Evolutionary conservation across 2,113 vertebrate species (phyloP).

Genomic region (Echinops telfairi): DNA sequence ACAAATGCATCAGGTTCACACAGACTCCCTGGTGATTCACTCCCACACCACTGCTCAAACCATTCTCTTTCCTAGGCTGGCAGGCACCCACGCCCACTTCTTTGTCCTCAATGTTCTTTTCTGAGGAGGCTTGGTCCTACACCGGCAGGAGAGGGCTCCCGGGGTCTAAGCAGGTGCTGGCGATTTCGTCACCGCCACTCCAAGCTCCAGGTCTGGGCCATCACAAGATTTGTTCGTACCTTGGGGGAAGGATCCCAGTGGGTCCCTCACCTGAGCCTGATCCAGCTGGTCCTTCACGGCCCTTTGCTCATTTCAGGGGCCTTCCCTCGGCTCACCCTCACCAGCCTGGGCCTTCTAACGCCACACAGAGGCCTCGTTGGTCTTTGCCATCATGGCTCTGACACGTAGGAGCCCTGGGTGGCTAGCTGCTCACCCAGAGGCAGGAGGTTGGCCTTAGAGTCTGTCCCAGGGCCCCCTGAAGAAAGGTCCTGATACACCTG

Average conservation of each 20-base stretch:
- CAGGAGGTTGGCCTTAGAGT: not conserved
- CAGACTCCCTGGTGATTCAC: not conserved
- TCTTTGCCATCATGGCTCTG: fast-evolving
- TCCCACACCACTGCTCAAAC: not conserved
- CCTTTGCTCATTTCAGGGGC: not conserved
- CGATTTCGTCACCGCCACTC: not conserved
- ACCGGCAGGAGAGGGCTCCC: not conserved
- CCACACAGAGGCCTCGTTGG: not conserved
- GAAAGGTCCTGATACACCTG: not conserved
- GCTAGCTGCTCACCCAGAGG: not conserved
- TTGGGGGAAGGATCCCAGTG: not conserved
- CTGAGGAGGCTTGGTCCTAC: not conserved
- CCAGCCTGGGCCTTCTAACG: not conserved
- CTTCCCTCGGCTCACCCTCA: not conserved
- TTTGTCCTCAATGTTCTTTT: not conserved
- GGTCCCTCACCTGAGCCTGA: not conserved
- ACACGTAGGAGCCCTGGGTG: not conserved
- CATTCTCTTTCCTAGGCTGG: too few relatives aligned
- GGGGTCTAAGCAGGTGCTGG: fast-evolving
- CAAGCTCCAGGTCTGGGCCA: not conserved
- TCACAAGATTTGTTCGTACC: not conserved
- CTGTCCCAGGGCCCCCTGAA: not conserved
- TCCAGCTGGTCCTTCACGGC: fast-evolving
- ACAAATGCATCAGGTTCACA: not conserved
- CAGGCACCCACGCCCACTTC: not conserved